Base-by-base conservation (phyloP, 2,888 invertebrate species). In the Leptinotarsa haldemani region DNA sequence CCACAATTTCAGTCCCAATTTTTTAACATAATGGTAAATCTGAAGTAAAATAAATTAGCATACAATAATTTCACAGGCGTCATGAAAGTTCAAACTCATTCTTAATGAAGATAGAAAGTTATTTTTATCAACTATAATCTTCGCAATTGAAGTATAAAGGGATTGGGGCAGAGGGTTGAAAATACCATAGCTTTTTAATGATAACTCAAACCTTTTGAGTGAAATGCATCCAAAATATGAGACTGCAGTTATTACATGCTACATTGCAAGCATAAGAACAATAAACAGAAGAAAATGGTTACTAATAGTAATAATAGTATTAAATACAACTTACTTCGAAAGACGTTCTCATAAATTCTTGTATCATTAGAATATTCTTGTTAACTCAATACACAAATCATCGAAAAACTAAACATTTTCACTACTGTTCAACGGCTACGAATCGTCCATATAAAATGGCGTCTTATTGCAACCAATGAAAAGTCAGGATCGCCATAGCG, bases 321-420 rank as follows among this genome's bases (percentile, higher is more conserved):
- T 9, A 12, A 68, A 40, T 13, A 18, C n/a, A 56, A 68, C 68
- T 68, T 20, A 68, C 68, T 40, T 56, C 40, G 46, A 40, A 52
- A 52, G 56, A 56, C 46, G 18, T 16, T 68, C 5, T 46, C 46
- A 77, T 77, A 79, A 78, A 80, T 79, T 79, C 80, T 80, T 80
- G 82, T 83, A 80, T 80, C 85, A 85, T 85, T 82, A 82, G 85
- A 84, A 82, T 81, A 69, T 71, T 58, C 74, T 71, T 78, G 79
- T 79, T 77, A 84, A 83, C 84, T 81, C 81, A 85, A 84, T 82
- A 83, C 84, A 84, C 81, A 85, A 84, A 83, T 77, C 78, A 80
- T 83, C 81, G 83, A 84, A 84, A 84, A 85, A 83, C 69, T 84
- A 86, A 86, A 83, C 83, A 82, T 83, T 83, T 83, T 82, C 83